Base-by-base conservation (phyloP, 2,113 vertebrate species). In the Daphoenositta chrysoptera region DNA sequence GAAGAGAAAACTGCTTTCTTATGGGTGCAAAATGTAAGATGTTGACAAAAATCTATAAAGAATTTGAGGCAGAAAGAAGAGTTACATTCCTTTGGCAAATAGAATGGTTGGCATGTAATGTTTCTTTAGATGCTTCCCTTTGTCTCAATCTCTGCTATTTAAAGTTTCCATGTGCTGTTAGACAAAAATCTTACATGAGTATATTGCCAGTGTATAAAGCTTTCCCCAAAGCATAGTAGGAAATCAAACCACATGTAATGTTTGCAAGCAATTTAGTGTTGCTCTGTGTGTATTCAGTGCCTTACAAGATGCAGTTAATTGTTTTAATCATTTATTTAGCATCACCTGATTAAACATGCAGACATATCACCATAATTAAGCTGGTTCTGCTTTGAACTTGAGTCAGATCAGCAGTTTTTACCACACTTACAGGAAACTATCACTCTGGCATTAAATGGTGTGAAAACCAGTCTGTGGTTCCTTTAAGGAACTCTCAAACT, bases 271-370 rank as follows among this genome's bases (percentile, higher is more conserved):
- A 70, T 56, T 80, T 63, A 54, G 10, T 35, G 50, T 61, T 90
- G 66, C 78, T 80, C 10, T 66, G 69, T 89, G 69, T 87, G 57
- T 82, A 82, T 77, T 89, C 50, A 65, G 37, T 85, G 64, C 37
- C 64, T 88, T 80, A 47, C 54, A 83, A 96, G 82, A 85, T 24
- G 56, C 35, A 70, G 84, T 83, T 90, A 90, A 96, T 95, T 80
- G 58, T 87, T 95, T 85, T 65, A 95, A 92, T 95, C 0, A 5
- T 94, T 95, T 91, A 90, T 96, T 93, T 91, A 88, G 56, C 63
- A 80, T 81, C 69, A 83, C 47, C 82, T 90, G 78, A 93, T 96
- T 93, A 81, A 90, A 77, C 39, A 40, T 77, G 39, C 64, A 91
- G 64, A 17, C 18, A 21, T 82, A 87, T 68, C 87, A 85, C 71